Percentiles rank a stretch among this genome's conserved stretches.
Conservation (phyloP, 1,140 invertebrate species). For the Bilobella aurantiaca region DNA sequence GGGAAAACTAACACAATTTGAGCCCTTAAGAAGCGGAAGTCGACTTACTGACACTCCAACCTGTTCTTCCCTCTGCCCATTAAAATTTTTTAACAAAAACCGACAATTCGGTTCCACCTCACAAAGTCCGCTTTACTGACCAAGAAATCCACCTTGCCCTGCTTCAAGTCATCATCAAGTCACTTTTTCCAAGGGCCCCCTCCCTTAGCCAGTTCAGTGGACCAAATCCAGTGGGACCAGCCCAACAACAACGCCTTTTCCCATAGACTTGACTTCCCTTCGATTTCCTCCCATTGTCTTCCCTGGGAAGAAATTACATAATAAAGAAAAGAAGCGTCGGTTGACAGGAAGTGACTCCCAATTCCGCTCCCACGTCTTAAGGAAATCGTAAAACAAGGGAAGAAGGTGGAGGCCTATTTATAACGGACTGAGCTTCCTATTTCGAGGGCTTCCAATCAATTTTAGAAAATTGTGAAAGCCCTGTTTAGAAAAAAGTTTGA, state of each 20-base stretch:
- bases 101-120: background rate
- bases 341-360: background rate
- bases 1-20: too few relatives aligned
- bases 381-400: background rate
- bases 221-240: slow-evolving; percentile 1
- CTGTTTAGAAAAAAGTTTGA: too few relatives aligned
- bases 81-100: background rate
- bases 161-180: background rate
- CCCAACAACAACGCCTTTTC: background rate
- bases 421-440: too few relatives aligned
- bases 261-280: background rate
- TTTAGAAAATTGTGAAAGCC: too few relatives aligned
- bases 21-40: background rate
- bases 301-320: background rate
- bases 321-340: background rate
- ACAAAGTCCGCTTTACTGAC: background rate
- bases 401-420: too few relatives aligned
- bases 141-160: background rate
- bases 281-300: slow-evolving; percentile 2
- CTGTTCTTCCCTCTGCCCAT: slow-evolving; percentile 1
- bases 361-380: background rate
- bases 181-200: background rate
- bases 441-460: too few relatives aligned
- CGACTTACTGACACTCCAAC: background rate
- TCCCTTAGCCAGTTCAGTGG: background rate